Evolutionary conservation across 1,140 invertebrate genomes (phyloP).

Genomic region (Lordiphosa stackelbergi): DNA sequence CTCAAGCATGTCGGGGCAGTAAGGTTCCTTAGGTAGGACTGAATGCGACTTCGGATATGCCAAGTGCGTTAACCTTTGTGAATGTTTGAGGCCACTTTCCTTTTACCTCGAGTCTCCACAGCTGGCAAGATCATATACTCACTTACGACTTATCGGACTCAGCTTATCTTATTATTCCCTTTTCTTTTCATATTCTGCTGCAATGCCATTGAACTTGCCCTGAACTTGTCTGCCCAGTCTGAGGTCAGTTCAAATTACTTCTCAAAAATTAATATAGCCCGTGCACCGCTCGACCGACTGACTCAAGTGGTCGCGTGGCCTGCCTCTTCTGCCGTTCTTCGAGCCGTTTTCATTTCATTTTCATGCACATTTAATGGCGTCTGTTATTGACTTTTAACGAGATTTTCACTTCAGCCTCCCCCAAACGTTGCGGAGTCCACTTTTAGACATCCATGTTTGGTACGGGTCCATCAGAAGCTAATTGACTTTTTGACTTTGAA

Average conservation of each 20-base stretch:
- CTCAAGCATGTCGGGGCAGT: no score
- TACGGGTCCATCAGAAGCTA: slow-evolving; percentile 31
- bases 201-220: slow-evolving; percentile 67
- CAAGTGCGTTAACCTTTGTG: no score
- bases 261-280: slow-evolving; percentile 39
- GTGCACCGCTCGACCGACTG: slow-evolving; percentile 11
- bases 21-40: no score
- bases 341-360: slow-evolving; percentile 67
- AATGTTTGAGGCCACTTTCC: slow-evolving; percentile 7
- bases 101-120: slow-evolving; percentile 6
- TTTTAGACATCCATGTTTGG: slow-evolving; percentile 29
- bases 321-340: slow-evolving; percentile 21
- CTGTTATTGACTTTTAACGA: slow-evolving; percentile 75
- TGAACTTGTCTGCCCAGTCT: slow-evolving; percentile 14
- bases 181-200: slow-evolving; percentile 6
- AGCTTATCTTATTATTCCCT: slow-evolving; percentile 20
- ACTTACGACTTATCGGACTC: slow-evolving; percentile 25
- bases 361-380: slow-evolving; percentile 72
- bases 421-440: slow-evolving; percentile 27
- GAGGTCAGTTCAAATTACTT: slow-evolving; percentile 61
- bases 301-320: slow-evolving; percentile 66
- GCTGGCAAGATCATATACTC: slow-evolving; percentile 16
- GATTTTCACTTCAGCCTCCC: slow-evolving; percentile 59
- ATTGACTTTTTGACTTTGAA: slow-evolving; percentile 75
- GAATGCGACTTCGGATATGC: no score